These are phyloP conservation scores for Lota lota DNA, from an alignment of 2,113 vertebrate genomes.

Conservation along the genomic window DNA sequence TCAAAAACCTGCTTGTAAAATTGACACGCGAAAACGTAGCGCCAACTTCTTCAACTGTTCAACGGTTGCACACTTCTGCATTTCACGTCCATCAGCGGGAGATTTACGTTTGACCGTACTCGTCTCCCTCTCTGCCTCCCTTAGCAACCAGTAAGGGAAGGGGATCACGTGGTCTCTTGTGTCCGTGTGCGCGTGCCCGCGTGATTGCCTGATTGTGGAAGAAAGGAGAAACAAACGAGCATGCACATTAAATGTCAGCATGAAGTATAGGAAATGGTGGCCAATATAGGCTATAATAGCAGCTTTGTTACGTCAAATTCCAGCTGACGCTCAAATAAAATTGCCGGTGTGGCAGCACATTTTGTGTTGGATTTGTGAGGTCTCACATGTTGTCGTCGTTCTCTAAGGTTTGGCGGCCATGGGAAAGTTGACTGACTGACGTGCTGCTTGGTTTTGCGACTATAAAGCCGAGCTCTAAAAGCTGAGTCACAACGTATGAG, in stretches of 20 bases:
- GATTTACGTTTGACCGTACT: constrained; percentile 45
- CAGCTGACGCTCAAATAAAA: not conserved
- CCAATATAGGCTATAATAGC: not conserved
- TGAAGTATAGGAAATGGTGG: not conserved
- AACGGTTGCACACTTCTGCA: constrained; percentile 19
- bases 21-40: constrained; percentile 4
- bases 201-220: too few species aligned
- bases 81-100: constrained; percentile 33
- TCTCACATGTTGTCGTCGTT: too few species aligned
- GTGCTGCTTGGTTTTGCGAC: constrained; percentile 23
- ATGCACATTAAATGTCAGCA: too few species aligned
- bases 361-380: not conserved
- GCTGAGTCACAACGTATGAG: constrained; percentile 40
- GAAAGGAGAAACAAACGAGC: too few species aligned
- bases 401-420: not conserved
- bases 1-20: not conserved
- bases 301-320: too few species aligned
- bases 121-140: constrained; percentile 39
- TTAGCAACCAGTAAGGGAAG: constrained; percentile 55
- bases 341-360: not conserved
- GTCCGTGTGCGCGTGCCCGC: not conserved
- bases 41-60: constrained; percentile 13
- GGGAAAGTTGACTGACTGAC: too few species aligned
- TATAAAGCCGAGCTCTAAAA: constrained; percentile 32
- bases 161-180: constrained; percentile 6